Evolutionary conservation across 2,113 vertebrate genomes (phyloP), one percentile per base, ranked within the genome.

Genomic region (Notarius lentiginosus): DNA sequence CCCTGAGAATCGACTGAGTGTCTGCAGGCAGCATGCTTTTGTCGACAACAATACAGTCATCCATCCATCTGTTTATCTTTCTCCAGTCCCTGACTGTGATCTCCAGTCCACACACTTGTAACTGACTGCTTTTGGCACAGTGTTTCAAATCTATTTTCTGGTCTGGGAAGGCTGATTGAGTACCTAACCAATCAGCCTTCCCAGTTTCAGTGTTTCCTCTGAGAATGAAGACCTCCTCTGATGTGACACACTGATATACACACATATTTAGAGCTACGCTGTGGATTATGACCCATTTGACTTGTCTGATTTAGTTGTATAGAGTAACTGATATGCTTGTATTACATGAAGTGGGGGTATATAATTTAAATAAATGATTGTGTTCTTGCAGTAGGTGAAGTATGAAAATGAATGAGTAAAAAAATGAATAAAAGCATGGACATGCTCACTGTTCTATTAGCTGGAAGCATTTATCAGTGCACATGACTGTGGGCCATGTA

Each of bases 1-100:
- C 81, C 87, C 58, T 9, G 66, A 76, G 80, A 68, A 27, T 55
- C 7, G n/a, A 6, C 58, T 12, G 15, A 60, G 41, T 90, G 66
- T 75, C 80, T 84, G 79, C 34, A 56, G 60, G 55, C 41, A 63
- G 34, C 41, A 14, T 22, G 41, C 17, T 80, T 88, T 83, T 86
- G 87, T 79, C 70, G 9, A 30, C 55, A 88, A 91, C 85, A 92
- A 93, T 91, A 91, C 91, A 91, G 89, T 84, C 87, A 91, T 89
- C 90, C 47, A 79, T 93, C 91, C 90, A 88, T 86, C 88, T 90
- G 83, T 91, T 90, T 93, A 89, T 90, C 91, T 92, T 85, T 83
- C 87, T 90, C 34, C 53, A 41, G 49, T 55, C 65, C 51, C 41
- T 56, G 47, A 14, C 20, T 65, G 68, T 85, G 87, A 85, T 73